Evolutionary conservation across 2,113 vertebrate genomes (phyloP), one percentile per base, ranked within the genome.

Genomic region (Motacilla alba): DNA sequence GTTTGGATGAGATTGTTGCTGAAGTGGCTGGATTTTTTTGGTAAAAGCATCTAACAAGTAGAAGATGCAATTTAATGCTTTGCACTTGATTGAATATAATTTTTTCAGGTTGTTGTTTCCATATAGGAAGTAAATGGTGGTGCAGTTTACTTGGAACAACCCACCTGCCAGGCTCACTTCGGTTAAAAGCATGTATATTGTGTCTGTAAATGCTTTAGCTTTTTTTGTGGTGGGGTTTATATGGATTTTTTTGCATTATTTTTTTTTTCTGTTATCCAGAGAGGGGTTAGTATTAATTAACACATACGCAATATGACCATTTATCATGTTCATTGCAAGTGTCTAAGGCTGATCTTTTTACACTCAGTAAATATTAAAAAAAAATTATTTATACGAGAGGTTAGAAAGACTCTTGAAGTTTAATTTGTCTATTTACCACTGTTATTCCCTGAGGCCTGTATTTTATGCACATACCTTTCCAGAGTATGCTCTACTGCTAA

Each of bases 11-110:
- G 72, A 93, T 91, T 58, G 73, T 93, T 96, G 72, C 81, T 96
- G 89, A 95, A 96, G 91, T 94, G 84, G 90, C 88, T 89, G 75
- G 92, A 85, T 90, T 58, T 97, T 97, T 96, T 96, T 94, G 77
- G 82, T 94, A 94, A 89, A 96, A 95, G 67, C 59, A 62, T 90
- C 44, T 93, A 93, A 84, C 47, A 87, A 95, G 78, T 68, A 82
- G 58, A 78, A 95, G 83, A 93, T 95, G 83, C 69, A 92, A 64
- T 96, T 97, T 96, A 93, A 96, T 94, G 67, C 52, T 96, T 72
- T 87, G 62, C 81, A 87, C 94, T 94, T 95, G 89, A 95, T 73
- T 83, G 92, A 95, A 39, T 73, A 85, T 94, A n/a, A 28, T 95
- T 84, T 93, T 95, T 94, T 93, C 55, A 70, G 62, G 56, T 92